A percentile compares a stretch with the other conserved stretches of the same genome.
phyloP scores from a whole-genome alignment of 2,113 vertebrate species.

The Halcyon senegalensis region DNA sequence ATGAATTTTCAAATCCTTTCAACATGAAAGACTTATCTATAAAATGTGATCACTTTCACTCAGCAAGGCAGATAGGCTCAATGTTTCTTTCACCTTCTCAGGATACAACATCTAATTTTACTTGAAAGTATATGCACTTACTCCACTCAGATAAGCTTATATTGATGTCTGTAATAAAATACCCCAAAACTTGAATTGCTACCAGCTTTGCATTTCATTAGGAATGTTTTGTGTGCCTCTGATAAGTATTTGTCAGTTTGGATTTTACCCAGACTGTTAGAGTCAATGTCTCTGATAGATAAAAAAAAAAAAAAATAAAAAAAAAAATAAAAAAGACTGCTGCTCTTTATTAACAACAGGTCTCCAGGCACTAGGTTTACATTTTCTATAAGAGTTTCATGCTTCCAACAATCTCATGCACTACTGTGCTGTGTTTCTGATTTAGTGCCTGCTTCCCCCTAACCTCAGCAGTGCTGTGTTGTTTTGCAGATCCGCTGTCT shows the following conservation, averaged over 20 bases:
- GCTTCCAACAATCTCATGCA: neutral
- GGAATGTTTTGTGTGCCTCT: neutral
- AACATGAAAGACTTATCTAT: neutral
- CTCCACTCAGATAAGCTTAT: conserved; percentile 36
- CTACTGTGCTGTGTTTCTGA: neutral
- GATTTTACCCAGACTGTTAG: conserved; percentile 25
- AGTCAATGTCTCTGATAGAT: neutral
- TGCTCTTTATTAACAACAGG: neutral
- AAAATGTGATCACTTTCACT: conserved; percentile 22
- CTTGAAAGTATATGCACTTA: conserved; percentile 18
- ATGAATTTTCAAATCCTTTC: neutral
- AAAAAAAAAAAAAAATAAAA: neutral
- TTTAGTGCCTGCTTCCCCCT: neutral
- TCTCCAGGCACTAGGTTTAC: conserved; percentile 5
- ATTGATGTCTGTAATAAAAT: conserved; percentile 46
- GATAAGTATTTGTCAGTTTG: conserved; percentile 33
- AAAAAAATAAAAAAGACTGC: neutral
- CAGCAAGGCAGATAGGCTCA: neutral
- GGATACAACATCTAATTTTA: neutral
- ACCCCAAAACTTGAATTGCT: neutral
- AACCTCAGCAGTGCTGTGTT: neutral
- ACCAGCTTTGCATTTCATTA: conserved; percentile 43
- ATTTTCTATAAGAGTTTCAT: neutral
- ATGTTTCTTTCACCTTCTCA: conserved; percentile 16
- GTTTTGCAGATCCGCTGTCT: neutral